A percentile compares a stretch with the other conserved stretches of the same genome.
phyloP scores from a whole-genome alignment of 2,888 invertebrate genomes.

The Acronicta leporina region DNA sequence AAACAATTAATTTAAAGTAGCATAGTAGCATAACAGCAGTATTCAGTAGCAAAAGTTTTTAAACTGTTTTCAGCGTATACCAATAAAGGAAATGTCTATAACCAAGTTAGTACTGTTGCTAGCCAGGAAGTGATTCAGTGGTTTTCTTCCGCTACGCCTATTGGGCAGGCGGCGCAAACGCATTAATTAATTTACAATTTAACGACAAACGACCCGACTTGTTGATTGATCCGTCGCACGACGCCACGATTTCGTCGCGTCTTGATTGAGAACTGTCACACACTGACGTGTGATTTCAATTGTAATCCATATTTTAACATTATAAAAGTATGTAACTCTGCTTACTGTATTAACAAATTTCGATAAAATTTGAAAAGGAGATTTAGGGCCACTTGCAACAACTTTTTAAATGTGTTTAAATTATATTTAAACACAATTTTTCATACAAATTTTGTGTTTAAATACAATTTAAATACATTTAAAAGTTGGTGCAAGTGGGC shows the following conservation, averaged over 20 bases:
- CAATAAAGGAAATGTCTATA: slow-evolving; percentile 42
- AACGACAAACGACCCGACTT: slow-evolving; percentile 27
- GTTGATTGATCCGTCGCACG: slow-evolving; percentile 21
- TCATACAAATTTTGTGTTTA: too few relatives aligned
- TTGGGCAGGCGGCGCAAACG: slow-evolving; percentile 32
- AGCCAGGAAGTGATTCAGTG: slow-evolving; percentile 48
- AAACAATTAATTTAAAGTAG: slow-evolving; percentile 27
- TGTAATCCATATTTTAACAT: too few relatives aligned
- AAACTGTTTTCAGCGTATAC: slow-evolving; percentile 30
- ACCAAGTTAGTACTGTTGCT: slow-evolving; percentile 35
- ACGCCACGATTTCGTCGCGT: slow-evolving; percentile 26
- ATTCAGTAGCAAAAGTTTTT: slow-evolving; percentile 31
- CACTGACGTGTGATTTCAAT: too few relatives aligned
- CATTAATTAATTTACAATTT: slow-evolving; percentile 44
- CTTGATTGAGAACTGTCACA: slow-evolving; percentile 18
- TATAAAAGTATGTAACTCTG: too few relatives aligned
- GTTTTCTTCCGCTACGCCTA: slow-evolving; percentile 41
- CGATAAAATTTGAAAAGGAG: too few relatives aligned
- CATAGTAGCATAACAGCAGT: slow-evolving; percentile 11
- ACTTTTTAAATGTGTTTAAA: too few relatives aligned
- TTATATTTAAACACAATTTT: too few relatives aligned
- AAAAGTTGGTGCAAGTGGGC: too few relatives aligned
- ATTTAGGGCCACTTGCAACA: too few relatives aligned
- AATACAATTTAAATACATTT: too few relatives aligned
- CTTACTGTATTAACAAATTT: too few relatives aligned